Evolutionary conservation across 2,888 invertebrate genomes (phyloP).

Genomic region (Brenthis daphne): DNA sequence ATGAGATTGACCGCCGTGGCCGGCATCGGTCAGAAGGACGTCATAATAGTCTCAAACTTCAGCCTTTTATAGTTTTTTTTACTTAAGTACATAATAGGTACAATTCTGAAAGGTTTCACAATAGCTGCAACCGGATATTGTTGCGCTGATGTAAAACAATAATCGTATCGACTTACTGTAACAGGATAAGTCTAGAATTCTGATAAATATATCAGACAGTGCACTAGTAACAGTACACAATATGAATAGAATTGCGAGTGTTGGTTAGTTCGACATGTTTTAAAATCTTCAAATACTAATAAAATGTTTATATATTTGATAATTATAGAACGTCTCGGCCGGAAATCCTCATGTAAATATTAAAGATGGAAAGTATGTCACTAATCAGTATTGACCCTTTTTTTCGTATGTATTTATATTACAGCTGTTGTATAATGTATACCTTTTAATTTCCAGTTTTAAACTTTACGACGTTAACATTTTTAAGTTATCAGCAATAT

Average conservation of each 20-base stretch:
- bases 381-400: slow-evolving; percentile 18
- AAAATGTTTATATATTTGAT: too few relatives aligned
- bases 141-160: slow-evolving; percentile 32
- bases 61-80: neutral
- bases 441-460: too few relatives aligned
- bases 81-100: neutral
- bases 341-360: slow-evolving; percentile 18
- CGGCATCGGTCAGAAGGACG: too few relatives aligned
- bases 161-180: slow-evolving; percentile 49
- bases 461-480: too few relatives aligned
- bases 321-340: neutral
- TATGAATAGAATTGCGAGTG: too few relatives aligned
- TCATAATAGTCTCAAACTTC: neutral
- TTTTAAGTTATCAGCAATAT: too few relatives aligned
- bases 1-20: too few relatives aligned
- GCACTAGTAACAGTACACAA: too few relatives aligned
- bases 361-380: slow-evolving; percentile 7
- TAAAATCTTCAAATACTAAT: too few relatives aligned
- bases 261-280: too few relatives aligned
- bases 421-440: neutral
- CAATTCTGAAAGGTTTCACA: neutral
- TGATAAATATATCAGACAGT: slow-evolving; percentile 21
- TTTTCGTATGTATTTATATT: slow-evolving; percentile 4
- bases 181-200: slow-evolving; percentile 46
- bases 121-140: slow-evolving; percentile 28